phyloP scores from a whole-genome alignment of 1,140 invertebrate genomes.

The Aphidius gifuensis region DNA sequence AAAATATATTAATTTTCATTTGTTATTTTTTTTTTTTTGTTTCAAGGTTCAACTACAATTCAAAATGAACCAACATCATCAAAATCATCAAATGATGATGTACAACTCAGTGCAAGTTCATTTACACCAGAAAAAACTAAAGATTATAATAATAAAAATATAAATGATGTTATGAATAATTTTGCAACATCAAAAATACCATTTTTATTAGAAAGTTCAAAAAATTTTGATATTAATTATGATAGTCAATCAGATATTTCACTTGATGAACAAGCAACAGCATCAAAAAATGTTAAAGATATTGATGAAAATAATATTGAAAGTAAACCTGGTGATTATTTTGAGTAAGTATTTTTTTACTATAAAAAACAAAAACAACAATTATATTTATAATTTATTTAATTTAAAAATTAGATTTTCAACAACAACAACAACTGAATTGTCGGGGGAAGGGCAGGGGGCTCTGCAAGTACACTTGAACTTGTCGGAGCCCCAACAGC shows the following conservation, averaged over 20 bases:
- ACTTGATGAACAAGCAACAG: slow-evolving; percentile 33
- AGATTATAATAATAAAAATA: background rate
- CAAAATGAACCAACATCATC: slow-evolving; percentile 46
- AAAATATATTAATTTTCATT: slow-evolving; percentile 13
- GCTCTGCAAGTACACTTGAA: slow-evolving; percentile 64
- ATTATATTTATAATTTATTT: background rate
- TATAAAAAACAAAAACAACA: no score
- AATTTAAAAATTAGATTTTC: background rate
- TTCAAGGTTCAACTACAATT: slow-evolving; percentile 35
- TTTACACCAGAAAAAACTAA: slow-evolving; percentile 40
- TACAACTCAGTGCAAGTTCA: slow-evolving; percentile 41
- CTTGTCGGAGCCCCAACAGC: slow-evolving; percentile 63
- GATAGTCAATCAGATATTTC: slow-evolving; percentile 14
- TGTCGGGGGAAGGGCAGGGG: slow-evolving; percentile 70
- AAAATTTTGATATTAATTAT: slow-evolving; percentile 27
- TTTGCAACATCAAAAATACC: slow-evolving; percentile 37
- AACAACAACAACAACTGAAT: slow-evolving; percentile 36
- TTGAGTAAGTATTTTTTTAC: slow-evolving; percentile 36
- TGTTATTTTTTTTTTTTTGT: slow-evolving; percentile 14
- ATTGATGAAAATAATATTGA: slow-evolving; percentile 52
- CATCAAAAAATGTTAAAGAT: slow-evolving; percentile 46
- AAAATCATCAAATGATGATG: slow-evolving; percentile 32
- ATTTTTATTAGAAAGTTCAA: slow-evolving; percentile 44
- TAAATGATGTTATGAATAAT: slow-evolving; percentile 25
- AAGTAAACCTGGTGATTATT: slow-evolving; percentile 47